phyloP scores from a whole-genome alignment of 2,113 vertebrate species.

The Aphyosemion australe region DNA sequence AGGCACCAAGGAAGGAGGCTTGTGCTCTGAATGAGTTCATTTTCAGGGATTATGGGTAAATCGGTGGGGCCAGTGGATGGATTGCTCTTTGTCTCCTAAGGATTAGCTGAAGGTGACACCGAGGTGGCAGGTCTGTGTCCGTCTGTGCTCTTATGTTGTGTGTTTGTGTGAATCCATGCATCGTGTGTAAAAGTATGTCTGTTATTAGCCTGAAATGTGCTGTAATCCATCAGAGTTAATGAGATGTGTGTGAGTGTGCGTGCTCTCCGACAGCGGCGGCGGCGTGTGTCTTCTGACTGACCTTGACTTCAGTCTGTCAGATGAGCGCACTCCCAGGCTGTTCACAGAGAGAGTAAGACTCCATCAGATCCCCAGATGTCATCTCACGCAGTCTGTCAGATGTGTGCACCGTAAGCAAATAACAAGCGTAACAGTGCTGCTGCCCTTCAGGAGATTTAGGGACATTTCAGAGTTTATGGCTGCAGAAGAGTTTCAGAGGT shows the following conservation, averaged over 20 bases:
- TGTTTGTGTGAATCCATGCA: constrained; percentile 22
- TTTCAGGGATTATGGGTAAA: constrained; percentile 72
- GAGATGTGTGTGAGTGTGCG: constrained; percentile 41
- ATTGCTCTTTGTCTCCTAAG: constrained; percentile 51
- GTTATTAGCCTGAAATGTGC: constrained; percentile 60
- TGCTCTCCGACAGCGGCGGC: constrained; percentile 36
- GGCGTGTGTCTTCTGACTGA: constrained; percentile 56
- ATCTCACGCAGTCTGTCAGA: constrained; percentile 53
- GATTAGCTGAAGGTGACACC: constrained; percentile 73
- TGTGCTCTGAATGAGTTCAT: constrained; percentile 65
- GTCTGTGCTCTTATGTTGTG: constrained; percentile 29
- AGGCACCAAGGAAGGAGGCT: constrained; percentile 17
- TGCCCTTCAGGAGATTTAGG: constrained; percentile 25
- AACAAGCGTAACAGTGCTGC: constrained; percentile 29
- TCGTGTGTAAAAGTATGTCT: constrained; percentile 41
- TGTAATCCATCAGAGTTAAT: constrained; percentile 73
- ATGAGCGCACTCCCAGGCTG: constrained; percentile 28
- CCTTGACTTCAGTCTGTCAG: constrained; percentile 67
- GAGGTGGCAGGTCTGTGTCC: constrained; percentile 55
- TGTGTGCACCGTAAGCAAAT: constrained; percentile 47
- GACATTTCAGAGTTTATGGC: constrained; percentile 17
- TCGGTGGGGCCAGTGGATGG: constrained; percentile 60
- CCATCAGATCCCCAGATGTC: constrained; percentile 66
- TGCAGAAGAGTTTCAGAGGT: constrained; percentile 27
- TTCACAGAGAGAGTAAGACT: constrained; percentile 55